Evolutionary conservation across 2,888 invertebrate genomes (phyloP), one percentile per base, ranked within the genome.

Genomic region (Erebia ligea): DNA sequence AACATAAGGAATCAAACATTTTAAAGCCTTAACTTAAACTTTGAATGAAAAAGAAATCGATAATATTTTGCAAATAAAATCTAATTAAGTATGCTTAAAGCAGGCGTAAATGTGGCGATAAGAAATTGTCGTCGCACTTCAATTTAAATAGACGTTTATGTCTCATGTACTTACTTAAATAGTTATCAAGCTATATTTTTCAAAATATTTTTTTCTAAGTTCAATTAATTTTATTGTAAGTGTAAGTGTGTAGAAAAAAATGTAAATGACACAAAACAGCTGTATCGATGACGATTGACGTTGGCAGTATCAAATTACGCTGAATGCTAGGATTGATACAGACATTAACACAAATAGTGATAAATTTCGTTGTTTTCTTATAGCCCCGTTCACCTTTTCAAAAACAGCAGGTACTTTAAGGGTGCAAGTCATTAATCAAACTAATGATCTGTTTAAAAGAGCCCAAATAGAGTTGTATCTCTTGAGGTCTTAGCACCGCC

Each of bases 281-380:
- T 71, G 73, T 73, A 67, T 59, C n/a, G 66, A 58, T 50, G 62
- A 13, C 25, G 56, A 57, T 45, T 42, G 62, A 17, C n/a, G 42
- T 69, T 64, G 69, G 48, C 61, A 61, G 57, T 70, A 66, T 70
- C 68, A 19, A 62, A 45, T 71, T 71, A 73, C 59, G 11, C 67
- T 65, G 68, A 78, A 81, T 86, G 79, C 77, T 76, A 85, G 86
- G 86, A 91, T 90, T 88, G 87, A 92, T 91, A 85, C 79, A 91
- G 89, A 90, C 86, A 89, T 91, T 90, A 88, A 87, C 84, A 83
- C 84, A 88, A 88, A 89, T 89, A 86, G 85, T 84, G 82, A 82
- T 88, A 82, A 78, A 84, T 85, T 84, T 84, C 78, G 84, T 84
- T 81, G 81, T 84, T 83, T 77, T 84, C 80, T 74, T 82, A 79